Conservation (phyloP, 2,113 vertebrate species). For the Lota lota region DNA sequence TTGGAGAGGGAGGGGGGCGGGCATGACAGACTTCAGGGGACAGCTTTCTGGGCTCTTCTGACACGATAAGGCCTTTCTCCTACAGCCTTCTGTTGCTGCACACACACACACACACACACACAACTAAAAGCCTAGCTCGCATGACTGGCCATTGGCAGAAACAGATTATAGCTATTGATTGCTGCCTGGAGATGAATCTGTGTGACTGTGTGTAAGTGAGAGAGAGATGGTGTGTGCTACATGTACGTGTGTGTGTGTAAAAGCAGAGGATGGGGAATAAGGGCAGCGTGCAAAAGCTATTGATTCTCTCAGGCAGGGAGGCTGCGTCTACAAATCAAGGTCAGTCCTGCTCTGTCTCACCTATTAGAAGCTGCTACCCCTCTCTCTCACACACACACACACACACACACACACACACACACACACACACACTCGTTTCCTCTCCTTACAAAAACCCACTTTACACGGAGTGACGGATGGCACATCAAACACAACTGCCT, state of each 20-base stretch:
- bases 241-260: conserved; percentile 5
- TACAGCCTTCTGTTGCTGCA: conserved; percentile 31
- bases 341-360: conserved; percentile 75
- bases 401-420: conserved; percentile 21
- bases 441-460: conserved; percentile 40
- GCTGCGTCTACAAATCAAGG: conserved; percentile 76
- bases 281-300: conserved; percentile 78
- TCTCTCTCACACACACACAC: background rate
- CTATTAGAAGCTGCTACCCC: conserved; percentile 59
- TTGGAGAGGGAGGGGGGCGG: background rate
- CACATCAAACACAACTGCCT: conserved; percentile 53
- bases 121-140: conserved; percentile 83
- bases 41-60: conserved; percentile 48
- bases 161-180: conserved; percentile 96
- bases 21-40: conserved; percentile 42
- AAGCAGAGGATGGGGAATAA: conserved; percentile 66
- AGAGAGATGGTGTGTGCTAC: conserved; percentile 43
- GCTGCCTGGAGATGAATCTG: conserved; percentile 83
- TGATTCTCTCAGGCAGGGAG: conserved; percentile 75
- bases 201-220: conserved; percentile 65
- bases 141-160: conserved; percentile 88
- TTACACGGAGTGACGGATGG: conserved; percentile 43
- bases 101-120: conserved; percentile 12
- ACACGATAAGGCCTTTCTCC: conserved; percentile 50
- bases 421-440: conserved; percentile 20